Evolutionary conservation across 1,140 invertebrate genomes (phyloP).

Genomic region (Riptortus pedestris): DNA sequence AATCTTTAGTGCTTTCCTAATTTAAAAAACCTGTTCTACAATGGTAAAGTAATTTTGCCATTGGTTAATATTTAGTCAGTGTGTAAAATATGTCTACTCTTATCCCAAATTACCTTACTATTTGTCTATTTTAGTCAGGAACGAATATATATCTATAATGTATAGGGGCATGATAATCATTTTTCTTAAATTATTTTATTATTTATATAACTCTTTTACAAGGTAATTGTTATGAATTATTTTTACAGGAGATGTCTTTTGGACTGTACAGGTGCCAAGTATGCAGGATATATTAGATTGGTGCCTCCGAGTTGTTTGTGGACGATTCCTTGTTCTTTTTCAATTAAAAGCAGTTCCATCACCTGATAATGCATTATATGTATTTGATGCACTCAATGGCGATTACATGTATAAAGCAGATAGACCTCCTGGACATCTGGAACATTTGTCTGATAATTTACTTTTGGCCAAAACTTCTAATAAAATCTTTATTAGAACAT

Average conservation of each 20-base stretch:
- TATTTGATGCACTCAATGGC: not conserved
- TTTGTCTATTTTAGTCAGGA: too few species aligned
- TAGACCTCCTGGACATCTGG: not conserved
- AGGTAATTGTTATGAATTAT: too few species aligned
- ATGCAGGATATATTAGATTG: constrained; percentile 1
- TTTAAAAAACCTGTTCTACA: too few species aligned
- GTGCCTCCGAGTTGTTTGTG: not conserved
- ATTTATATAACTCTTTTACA: too few species aligned
- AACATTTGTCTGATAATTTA: constrained; percentile 5
- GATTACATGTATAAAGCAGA: constrained; percentile 1
- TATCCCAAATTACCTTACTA: too few species aligned
- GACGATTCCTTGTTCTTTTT: constrained; percentile 4
- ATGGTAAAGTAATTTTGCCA: too few species aligned
- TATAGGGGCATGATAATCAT: too few species aligned
- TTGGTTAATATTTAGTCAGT: too few species aligned
- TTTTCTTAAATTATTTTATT: too few species aligned
- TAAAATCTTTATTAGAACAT: constrained; percentile 1
- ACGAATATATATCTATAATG: too few species aligned
- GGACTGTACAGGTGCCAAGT: not conserved
- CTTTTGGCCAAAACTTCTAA: not conserved
- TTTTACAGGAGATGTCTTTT: not conserved
- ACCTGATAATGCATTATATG: not conserved
- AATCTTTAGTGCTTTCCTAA: too few species aligned
- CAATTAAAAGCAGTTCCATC: not conserved
- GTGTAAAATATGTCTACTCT: too few species aligned